Base-by-base conservation (phyloP, 2,888 invertebrate species). In the Congeria kusceri region DNA sequence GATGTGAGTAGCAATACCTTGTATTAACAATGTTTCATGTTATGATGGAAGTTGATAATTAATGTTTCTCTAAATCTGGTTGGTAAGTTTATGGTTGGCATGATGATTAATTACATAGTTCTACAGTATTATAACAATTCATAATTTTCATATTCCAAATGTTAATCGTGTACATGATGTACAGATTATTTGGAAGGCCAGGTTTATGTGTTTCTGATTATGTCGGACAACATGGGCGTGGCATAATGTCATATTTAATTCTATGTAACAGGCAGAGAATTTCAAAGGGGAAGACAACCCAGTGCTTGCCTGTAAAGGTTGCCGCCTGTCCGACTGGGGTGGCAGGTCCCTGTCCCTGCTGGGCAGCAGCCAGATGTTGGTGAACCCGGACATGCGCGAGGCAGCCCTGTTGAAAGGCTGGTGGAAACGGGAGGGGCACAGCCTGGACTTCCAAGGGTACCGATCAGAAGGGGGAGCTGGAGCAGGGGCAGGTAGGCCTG, bases 351-450 rank as follows among this genome's bases (percentile, higher is more conserved):
- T 95, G 77, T 92, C 93, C 1, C 88, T 92, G 0, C 68, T 91
- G 2, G 83, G 83, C 32, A 90, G 89, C 58, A 93, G 93, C 75
- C 90, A 92, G 73, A 77, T 98, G 74, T 95, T 97, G 85, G 92
- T 97, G 7, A 97, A 99, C 94, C 99, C 99, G 0, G 98, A 99
- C 92, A 94, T 98, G 32, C 95, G 96, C 0, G 98, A 98, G 90
- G 96, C 98, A 1, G 97, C 98, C 92, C 95, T 92, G 57, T 94
- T 99, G 59, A 95, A 97, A 70, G 97, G 97, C 39, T 99, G 99
- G 99, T 99, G 95, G 93, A 97, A 97, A 92, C 95, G 96, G 61
- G 92, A 89, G 53, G 94, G 92, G 59, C 95, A 56, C 95, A 90
- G 86, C 78, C 79, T 85, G 63, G 87, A 91, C 59, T 93, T 92